These are phyloP conservation scores for Onychomys torridus DNA, from an alignment of 2,797 vertebrate species.

Conservation along the genomic window DNA sequence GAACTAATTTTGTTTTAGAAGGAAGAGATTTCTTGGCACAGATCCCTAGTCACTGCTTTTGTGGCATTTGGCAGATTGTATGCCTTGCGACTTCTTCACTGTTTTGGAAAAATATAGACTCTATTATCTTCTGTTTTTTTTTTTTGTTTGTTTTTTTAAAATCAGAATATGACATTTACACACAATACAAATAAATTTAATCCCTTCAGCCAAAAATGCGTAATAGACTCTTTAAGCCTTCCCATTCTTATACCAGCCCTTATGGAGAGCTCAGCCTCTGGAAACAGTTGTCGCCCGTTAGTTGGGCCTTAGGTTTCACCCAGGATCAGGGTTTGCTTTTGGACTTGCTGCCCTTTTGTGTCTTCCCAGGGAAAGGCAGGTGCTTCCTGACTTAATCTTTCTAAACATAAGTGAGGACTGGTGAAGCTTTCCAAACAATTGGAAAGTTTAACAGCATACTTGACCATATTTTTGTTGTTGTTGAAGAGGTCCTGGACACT, in stretches of 20 bases:
- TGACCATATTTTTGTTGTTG: neutral
- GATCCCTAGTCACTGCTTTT: constrained; percentile 29
- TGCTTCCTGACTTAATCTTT: neutral
- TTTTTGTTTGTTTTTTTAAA: neutral
- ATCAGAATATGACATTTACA: constrained; percentile 21
- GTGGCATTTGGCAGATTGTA: constrained; percentile 41
- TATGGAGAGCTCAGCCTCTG: rapidly evolving
- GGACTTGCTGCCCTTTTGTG: neutral
- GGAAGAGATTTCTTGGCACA: constrained; percentile 54
- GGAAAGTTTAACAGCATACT: neutral
- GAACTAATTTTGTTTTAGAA: constrained; percentile 61
- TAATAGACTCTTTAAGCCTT: neutral
- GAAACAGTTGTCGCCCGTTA: neutral
- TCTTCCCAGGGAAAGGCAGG: neutral
- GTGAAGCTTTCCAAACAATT: neutral
- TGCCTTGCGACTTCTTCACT: constrained; percentile 24
- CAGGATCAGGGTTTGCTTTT: neutral
- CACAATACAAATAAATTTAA: constrained; percentile 23
- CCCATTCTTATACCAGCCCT: neutral
- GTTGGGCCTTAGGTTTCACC: neutral
- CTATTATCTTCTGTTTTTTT: neutral
- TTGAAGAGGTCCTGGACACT: neutral
- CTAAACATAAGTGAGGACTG: neutral
- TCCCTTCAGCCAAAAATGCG: neutral
- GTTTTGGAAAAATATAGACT: constrained; percentile 53